Evolutionary conservation across 2,113 vertebrate genomes (phyloP).

Genomic region (Hirundichthys speculiger): DNA sequence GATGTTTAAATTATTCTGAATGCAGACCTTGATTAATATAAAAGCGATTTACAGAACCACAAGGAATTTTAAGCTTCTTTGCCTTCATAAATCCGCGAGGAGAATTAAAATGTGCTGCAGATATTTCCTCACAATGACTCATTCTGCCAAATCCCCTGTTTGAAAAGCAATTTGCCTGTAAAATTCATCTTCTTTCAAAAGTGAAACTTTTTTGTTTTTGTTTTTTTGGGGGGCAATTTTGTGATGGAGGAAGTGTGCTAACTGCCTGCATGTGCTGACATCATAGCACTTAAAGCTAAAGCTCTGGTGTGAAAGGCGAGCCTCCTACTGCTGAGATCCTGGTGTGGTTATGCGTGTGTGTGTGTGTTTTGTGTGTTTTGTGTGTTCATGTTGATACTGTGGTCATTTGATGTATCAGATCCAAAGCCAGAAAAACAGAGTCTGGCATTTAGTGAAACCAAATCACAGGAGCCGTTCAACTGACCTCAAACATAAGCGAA

Average conservation of each 20-base stretch:
- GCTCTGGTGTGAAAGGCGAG: slow-evolving; percentile 39
- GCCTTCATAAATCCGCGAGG: too few species aligned
- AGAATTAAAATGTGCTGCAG: too few species aligned
- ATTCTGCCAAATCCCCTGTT: slow-evolving; percentile 16
- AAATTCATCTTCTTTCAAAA: slow-evolving; percentile 14
- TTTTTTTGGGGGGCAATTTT: slow-evolving; percentile 38
- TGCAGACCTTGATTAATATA: too few species aligned
- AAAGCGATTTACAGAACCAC: too few species aligned
- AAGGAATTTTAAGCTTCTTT: too few species aligned
- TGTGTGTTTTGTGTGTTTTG: slow-evolving; percentile 27
- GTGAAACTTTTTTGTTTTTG: slow-evolving; percentile 14
- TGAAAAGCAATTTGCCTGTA: slow-evolving; percentile 10
- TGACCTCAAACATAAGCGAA: slow-evolving; percentile 52
- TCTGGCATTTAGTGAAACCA: slow-evolving; percentile 53
- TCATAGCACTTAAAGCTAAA: slow-evolving; percentile 39
- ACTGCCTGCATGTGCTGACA: slow-evolving; percentile 43
- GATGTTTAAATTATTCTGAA: too few species aligned
- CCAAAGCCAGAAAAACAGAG: slow-evolving; percentile 52
- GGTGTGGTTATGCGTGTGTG: slow-evolving; percentile 29
- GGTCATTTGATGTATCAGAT: slow-evolving; percentile 53
- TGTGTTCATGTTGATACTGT: slow-evolving; percentile 39
- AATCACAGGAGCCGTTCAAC: slow-evolving; percentile 64
- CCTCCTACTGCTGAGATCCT: slow-evolving; percentile 33
- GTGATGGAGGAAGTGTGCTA: slow-evolving; percentile 49
- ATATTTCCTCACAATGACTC: neutral